phyloP scores from a whole-genome alignment of 2,797 vertebrate species.

The Neosilurus mollespiculum region DNA sequence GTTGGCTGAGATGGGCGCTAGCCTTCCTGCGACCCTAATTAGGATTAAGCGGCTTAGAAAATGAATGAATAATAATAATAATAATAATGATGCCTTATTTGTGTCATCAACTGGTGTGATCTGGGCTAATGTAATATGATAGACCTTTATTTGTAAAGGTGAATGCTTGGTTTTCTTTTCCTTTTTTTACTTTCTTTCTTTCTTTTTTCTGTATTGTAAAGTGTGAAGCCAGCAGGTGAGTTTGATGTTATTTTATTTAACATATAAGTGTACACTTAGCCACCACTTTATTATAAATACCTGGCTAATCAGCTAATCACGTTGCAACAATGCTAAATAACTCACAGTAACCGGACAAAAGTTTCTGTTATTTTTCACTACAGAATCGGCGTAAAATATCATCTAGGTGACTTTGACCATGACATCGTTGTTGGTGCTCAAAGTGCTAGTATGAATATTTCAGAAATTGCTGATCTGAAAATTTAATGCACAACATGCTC shows the following conservation, averaged over 20 bases:
- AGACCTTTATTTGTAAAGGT: neutral
- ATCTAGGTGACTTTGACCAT: neutral
- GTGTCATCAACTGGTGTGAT: neutral
- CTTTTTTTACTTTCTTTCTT: no score
- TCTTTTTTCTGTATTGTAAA: no score
- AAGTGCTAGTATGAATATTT: constrained; percentile 7
- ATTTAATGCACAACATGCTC: neutral
- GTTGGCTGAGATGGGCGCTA: no score
- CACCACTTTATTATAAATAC: neutral
- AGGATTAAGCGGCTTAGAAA: no score
- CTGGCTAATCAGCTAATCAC: neutral
- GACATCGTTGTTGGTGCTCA: neutral
- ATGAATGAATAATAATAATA: no score
- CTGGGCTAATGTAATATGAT: neutral
- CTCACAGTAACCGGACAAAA: neutral
- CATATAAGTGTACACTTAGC: neutral
- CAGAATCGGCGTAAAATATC: neutral
- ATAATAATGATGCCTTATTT: neutral
- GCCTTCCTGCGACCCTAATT: no score
- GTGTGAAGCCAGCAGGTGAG: neutral
- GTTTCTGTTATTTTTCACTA: neutral
- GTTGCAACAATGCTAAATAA: neutral
- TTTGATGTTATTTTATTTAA: neutral
- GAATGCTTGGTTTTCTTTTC: no score
- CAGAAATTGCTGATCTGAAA: neutral